A percentile compares a stretch with the other conserved stretches of the same genome.
These are phyloP conservation scores for Zosterops pallidus DNA, from an alignment of 2,113 vertebrate genomes.

Conservation along the genomic window DNA sequence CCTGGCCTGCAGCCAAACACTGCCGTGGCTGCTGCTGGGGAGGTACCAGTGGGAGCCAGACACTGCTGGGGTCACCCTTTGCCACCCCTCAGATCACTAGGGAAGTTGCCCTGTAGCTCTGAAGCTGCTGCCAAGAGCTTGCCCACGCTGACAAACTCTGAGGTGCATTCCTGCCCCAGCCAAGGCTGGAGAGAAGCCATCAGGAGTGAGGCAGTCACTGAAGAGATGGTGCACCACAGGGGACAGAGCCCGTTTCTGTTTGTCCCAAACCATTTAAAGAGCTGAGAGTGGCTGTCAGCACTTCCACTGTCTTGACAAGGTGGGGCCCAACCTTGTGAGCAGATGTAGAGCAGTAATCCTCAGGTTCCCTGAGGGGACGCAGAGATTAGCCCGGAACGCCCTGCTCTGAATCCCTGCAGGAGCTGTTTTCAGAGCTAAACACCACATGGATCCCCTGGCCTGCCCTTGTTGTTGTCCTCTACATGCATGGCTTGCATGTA, in stretches of 20 bases:
- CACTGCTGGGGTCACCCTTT: not conserved
- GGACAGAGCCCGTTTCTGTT: not conserved
- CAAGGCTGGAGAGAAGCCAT: not conserved
- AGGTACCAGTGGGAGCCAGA: too few relatives aligned
- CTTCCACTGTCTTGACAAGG: not conserved
- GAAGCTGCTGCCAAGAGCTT: not conserved
- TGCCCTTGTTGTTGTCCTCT: slow-evolving; percentile 39
- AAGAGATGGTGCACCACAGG: not conserved
- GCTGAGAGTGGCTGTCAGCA: not conserved
- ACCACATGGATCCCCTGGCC: slow-evolving; percentile 3
- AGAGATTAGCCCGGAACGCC: slow-evolving; percentile 56
- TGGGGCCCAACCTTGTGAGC: slow-evolving; percentile 34
- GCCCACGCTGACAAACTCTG: not conserved
- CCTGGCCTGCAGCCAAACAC: not conserved
- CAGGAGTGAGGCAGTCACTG: not conserved
- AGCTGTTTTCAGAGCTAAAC: slow-evolving; percentile 60
- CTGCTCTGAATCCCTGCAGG: slow-evolving; percentile 61
- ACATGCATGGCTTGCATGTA: not conserved
- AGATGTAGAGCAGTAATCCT: slow-evolving; percentile 62
- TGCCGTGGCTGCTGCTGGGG: not conserved
- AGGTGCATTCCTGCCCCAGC: not conserved
- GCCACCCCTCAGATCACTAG: not conserved
- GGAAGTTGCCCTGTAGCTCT: not conserved
- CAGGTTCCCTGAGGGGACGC: slow-evolving; percentile 51
- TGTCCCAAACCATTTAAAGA: not conserved